Conservation (phyloP, 2,888 invertebrate genomes). For the Rhamphomyia laevipes region DNA sequence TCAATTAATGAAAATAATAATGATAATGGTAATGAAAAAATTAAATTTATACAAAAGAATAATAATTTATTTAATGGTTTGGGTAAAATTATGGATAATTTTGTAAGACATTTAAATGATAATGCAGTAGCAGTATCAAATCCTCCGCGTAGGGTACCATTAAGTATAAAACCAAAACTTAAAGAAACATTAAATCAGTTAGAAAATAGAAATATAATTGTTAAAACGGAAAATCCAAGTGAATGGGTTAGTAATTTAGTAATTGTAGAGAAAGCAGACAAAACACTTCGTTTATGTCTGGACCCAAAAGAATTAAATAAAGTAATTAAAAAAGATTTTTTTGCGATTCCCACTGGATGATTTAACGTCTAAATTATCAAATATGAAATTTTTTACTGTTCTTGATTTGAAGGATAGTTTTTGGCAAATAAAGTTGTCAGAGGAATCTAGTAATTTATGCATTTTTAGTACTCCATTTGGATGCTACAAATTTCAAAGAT, state of each 20-base stretch:
- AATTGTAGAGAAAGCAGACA: slow-evolving; percentile 13
- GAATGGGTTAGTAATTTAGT: slow-evolving; percentile 5
- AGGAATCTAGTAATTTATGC: slow-evolving; percentile 8
- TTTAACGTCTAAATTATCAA: slow-evolving; percentile 13
- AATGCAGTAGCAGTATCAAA: neutral
- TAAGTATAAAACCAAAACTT: neutral
- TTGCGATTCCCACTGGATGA: slow-evolving; percentile 18
- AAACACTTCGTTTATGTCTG: slow-evolving; percentile 19
- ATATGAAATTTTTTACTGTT: slow-evolving; percentile 16
- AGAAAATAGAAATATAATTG: neutral
- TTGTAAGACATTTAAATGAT: neutral
- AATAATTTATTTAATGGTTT: slow-evolving; percentile 2
- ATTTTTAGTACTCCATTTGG: slow-evolving; percentile 15
- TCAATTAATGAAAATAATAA: neutral
- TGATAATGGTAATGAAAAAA: neutral
- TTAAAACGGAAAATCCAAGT: neutral
- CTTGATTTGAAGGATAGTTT: slow-evolving; percentile 18
- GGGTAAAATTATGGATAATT: slow-evolving; percentile 2
- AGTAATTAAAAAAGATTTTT: slow-evolving; percentile 14
- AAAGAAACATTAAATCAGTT: neutral
- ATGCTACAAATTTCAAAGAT: slow-evolving; percentile 13
- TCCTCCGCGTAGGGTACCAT: slow-evolving; percentile 3
- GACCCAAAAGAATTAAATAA: slow-evolving; percentile 20
- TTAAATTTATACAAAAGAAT: slow-evolving; percentile 1
- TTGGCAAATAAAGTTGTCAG: slow-evolving; percentile 10